A percentile compares a stretch with the other conserved stretches of the same genome.
These are phyloP conservation scores for Drosophila suboccidentalis DNA, from an alignment of 2,888 invertebrate genomes.

Conservation along the genomic window DNA sequence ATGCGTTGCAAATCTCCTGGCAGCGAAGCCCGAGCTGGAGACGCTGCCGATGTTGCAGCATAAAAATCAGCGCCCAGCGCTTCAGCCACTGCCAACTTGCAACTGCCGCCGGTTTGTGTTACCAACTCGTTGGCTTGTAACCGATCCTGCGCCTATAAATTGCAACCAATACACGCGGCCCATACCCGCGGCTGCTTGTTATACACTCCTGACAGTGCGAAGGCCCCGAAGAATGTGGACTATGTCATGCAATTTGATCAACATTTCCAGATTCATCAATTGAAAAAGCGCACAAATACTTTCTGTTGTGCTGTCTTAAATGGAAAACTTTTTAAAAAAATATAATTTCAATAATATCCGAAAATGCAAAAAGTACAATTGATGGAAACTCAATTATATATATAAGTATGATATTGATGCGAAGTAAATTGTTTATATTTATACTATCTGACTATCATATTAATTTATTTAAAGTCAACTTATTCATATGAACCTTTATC, in stretches of 20 bases:
- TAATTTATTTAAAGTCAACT: no score
- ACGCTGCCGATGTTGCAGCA: slow-evolving; percentile 23
- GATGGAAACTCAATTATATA: no score
- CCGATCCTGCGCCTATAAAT: slow-evolving; percentile 79
- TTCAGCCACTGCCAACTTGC: slow-evolving; percentile 55
- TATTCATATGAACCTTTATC: no score
- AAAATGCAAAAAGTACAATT: no score
- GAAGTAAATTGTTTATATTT: no score
- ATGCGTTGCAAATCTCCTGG: slow-evolving; percentile 60
- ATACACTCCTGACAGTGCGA: slow-evolving; percentile 45
- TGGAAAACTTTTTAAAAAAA: no score
- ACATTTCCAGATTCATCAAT: not conserved
- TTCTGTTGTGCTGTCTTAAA: no score
- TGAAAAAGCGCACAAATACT: not conserved
- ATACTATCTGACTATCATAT: no score
- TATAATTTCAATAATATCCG: no score
- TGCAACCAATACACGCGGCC: slow-evolving; percentile 72
- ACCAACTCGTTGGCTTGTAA: slow-evolving; percentile 79
- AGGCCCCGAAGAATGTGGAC: slow-evolving; percentile 23
- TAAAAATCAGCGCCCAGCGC: slow-evolving; percentile 56
- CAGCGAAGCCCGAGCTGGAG: slow-evolving; percentile 6
- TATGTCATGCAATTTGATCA: slow-evolving; percentile 22
- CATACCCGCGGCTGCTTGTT: slow-evolving; percentile 76
- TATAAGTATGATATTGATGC: no score
- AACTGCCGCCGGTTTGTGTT: slow-evolving; percentile 75